Conservation (phyloP, 1,140 invertebrate genomes). For the Penaeus chinensis region DNA sequence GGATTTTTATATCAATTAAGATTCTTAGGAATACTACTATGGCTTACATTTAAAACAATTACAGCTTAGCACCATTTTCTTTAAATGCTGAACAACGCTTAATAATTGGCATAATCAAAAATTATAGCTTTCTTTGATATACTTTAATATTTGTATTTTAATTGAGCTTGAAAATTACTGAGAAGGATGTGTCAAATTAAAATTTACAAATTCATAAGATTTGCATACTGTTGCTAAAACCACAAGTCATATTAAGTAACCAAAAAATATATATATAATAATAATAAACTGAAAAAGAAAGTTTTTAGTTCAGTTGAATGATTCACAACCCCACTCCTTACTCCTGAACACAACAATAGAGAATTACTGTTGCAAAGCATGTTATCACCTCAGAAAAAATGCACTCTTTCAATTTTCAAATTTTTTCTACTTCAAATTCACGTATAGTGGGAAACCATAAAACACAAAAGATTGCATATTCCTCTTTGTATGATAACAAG, state of each 20-base stretch:
- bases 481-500: conserved; percentile 1
- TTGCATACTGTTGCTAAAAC: too few relatives aligned
- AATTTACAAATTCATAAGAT: too few relatives aligned
- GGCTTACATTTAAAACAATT: conserved; percentile 33
- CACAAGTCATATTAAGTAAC: not conserved
- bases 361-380: conserved; percentile 41
- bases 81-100: conserved; percentile 9
- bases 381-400: conserved; percentile 47
- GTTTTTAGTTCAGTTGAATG: conserved; percentile 10
- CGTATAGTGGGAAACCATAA: conserved; percentile 3
- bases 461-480: conserved; percentile 48
- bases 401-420: conserved; percentile 9
- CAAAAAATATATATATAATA: not conserved
- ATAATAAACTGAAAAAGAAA: not conserved
- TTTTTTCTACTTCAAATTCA: conserved; percentile 17
- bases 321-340: conserved; percentile 51
- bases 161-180: conserved; percentile 29
- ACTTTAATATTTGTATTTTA: not conserved
- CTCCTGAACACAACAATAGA: conserved; percentile 50
- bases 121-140: not conserved
- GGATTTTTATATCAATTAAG: not conserved
- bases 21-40: not conserved
- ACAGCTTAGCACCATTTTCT: conserved; percentile 22
- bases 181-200: not conserved
- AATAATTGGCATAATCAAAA: not conserved